Evolutionary conservation across 1,140 invertebrate genomes (phyloP).

Genomic region (Drosophila suzukii): DNA sequence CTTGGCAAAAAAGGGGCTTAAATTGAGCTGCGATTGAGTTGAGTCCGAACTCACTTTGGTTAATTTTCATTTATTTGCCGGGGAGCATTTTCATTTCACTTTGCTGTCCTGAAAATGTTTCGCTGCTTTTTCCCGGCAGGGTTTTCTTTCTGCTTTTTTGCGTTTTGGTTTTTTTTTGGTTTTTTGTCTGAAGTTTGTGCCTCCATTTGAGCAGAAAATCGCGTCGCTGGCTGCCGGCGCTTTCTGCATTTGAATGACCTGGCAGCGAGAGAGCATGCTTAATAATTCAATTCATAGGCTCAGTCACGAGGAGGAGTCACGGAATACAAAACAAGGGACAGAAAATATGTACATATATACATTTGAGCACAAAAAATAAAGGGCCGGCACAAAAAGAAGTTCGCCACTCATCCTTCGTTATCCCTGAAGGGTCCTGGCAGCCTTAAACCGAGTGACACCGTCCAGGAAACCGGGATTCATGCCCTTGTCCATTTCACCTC

Average conservation of each 20-base stretch:
- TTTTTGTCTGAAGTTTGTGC: slow-evolving; percentile 20
- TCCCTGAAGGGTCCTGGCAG: slow-evolving; percentile 39
- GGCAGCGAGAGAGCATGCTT: slow-evolving; percentile 54
- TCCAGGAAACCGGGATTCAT: slow-evolving; percentile 27
- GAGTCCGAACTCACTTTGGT: slow-evolving; percentile 23
- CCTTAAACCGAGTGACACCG: slow-evolving; percentile 46
- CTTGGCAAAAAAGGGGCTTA: neutral
- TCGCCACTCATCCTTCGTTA: slow-evolving; percentile 39
- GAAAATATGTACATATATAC: slow-evolving; percentile 7
- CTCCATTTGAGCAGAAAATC: slow-evolving; percentile 56
- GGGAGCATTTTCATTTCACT: slow-evolving; percentile 24
- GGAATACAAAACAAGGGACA: slow-evolving; percentile 56
- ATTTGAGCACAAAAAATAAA: slow-evolving; percentile 11
- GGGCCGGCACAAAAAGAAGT: slow-evolving; percentile 9
- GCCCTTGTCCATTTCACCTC: slow-evolving; percentile 23
- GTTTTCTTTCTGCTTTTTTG: slow-evolving; percentile 8
- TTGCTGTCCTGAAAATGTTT: slow-evolving; percentile 16
- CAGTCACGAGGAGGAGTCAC: slow-evolving; percentile 74
- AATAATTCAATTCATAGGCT: slow-evolving; percentile 81
- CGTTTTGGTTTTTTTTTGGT: slow-evolving; percentile 7
- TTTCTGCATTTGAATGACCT: slow-evolving; percentile 78
- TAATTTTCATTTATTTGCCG: slow-evolving; percentile 46
- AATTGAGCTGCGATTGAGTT: slow-evolving; percentile 34
- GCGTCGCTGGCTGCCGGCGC: slow-evolving; percentile 34
- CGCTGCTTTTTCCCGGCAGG: neutral